Conservation (phyloP, 2,888 invertebrate species). For the Andrena praecox region DNA sequence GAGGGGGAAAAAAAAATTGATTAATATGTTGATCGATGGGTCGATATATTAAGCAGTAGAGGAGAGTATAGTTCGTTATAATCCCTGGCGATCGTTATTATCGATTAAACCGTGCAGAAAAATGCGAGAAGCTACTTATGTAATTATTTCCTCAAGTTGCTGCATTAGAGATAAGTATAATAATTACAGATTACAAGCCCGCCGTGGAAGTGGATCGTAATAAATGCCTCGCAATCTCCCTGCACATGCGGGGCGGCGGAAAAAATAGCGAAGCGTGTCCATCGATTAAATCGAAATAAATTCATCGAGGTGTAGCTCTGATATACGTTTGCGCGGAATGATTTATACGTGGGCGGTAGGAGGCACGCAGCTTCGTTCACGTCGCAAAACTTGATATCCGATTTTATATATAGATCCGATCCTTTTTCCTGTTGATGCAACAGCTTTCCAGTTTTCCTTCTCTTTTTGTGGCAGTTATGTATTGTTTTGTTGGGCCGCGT, state of each 20-base stretch:
- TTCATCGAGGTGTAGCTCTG: neutral
- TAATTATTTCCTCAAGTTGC: neutral
- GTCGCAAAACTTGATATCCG: neutral
- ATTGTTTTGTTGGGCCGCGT: too few relatives aligned
- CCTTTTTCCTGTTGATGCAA: too few relatives aligned
- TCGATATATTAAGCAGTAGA: neutral
- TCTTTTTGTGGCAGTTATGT: too few relatives aligned
- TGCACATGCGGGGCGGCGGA: neutral
- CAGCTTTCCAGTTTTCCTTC: too few relatives aligned
- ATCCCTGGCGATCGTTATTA: neutral
- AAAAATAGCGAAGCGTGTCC: neutral
- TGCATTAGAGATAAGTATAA: neutral
- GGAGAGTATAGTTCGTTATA: neutral
- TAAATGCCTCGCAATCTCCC: neutral
- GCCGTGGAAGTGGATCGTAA: neutral
- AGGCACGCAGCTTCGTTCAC: neutral
- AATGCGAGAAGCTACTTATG: neutral
- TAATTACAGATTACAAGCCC: slow-evolving; percentile 3
- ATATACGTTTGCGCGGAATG: neutral
- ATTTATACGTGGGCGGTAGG: neutral
- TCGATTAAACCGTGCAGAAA: neutral
- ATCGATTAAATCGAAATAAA: slow-evolving; percentile 11
- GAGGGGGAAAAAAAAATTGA: too few relatives aligned
- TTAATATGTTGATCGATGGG: too few relatives aligned
- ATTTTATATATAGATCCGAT: neutral